Evolutionary conservation across 2,888 invertebrate genomes (phyloP).

Genomic region (Phlogophora meticulosa): DNA sequence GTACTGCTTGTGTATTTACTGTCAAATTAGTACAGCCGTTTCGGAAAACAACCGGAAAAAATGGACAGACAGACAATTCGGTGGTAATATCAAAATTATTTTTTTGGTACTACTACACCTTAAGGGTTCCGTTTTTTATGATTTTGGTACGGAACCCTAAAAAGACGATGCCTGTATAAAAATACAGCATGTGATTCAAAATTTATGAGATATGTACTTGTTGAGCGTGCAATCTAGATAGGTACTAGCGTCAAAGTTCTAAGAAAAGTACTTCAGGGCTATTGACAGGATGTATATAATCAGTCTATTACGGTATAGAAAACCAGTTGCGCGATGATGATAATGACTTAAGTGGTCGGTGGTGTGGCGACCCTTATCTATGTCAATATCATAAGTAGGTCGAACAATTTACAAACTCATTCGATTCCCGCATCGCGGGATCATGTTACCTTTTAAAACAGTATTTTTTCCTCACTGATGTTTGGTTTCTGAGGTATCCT

Average conservation of each 20-base stretch:
- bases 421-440: no score
- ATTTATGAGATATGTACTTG: constrained; percentile 6
- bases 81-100: no score
- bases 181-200: not conserved
- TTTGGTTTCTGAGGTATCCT: not conserved
- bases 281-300: constrained; percentile 19
- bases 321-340: constrained; percentile 11
- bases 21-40: no score
- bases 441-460: no score
- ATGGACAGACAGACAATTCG: no score
- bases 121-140: no score
- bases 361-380: not conserved
- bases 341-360: not conserved
- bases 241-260: constrained; percentile 5
- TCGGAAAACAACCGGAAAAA: no score
- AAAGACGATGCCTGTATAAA: not conserved
- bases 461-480: not conserved
- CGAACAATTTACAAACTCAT: not conserved
- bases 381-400: not conserved
- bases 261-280: constrained; percentile 1
- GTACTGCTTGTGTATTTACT: no score
- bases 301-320: constrained; percentile 16
- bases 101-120: no score
- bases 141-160: no score
- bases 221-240: constrained; percentile 2